phyloP scores from a whole-genome alignment of 1,140 invertebrate genomes.

The Armadillidium nasatum region DNA sequence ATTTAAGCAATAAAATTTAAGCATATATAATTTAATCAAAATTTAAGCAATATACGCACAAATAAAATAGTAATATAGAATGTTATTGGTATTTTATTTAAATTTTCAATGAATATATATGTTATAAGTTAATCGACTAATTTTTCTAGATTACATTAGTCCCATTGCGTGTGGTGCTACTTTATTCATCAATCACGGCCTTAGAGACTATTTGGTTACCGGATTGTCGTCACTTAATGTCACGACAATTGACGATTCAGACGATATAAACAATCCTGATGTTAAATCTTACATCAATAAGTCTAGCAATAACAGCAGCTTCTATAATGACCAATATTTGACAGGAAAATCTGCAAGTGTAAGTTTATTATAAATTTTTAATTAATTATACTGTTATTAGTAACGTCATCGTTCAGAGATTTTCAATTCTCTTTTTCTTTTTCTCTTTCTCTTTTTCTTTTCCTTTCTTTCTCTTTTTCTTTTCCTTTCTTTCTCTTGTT shows the following conservation, averaged over 20 bases:
- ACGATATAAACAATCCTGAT: background rate
- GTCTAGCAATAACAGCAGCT: background rate
- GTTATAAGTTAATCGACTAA: no score
- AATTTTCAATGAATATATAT: no score
- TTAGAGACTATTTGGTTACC: background rate
- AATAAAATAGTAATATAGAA: no score
- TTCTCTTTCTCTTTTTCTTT: background rate
- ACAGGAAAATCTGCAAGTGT: background rate
- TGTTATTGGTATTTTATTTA: no score
- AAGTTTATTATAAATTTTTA: background rate
- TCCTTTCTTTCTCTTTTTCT: no score
- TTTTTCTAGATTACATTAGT: no score
- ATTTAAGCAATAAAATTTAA: no score
- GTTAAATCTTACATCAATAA: background rate
- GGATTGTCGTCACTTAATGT: background rate
- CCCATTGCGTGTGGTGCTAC: no score
- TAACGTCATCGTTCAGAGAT: background rate
- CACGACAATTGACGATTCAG: background rate
- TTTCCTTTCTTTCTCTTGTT: background rate
- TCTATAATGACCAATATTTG: background rate
- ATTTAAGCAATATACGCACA: no score
- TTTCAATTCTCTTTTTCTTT: background rate
- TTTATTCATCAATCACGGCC: background rate
- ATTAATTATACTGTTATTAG: background rate
- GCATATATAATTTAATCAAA: no score